A percentile compares a stretch with the other conserved stretches of the same genome.
phyloP scores from a whole-genome alignment of 2,113 vertebrate species.

The Galemys pyrenaicus region DNA sequence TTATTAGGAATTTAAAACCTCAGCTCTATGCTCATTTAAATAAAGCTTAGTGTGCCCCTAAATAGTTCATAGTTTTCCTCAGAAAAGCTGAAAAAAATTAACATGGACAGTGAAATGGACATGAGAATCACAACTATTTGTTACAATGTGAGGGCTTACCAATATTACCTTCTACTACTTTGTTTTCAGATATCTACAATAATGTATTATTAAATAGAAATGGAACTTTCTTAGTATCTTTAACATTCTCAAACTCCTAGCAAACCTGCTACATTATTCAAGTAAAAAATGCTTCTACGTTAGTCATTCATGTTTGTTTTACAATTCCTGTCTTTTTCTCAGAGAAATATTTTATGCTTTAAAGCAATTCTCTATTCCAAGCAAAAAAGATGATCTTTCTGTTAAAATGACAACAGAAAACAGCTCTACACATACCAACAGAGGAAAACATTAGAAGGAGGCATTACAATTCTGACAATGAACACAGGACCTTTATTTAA shows the following conservation, averaged over 20 bases:
- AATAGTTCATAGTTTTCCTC: not conserved
- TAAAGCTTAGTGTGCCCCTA: not conserved
- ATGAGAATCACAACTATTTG: not conserved
- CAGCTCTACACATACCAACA: not conserved
- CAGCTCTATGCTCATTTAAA: not conserved
- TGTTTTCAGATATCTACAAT: not conserved
- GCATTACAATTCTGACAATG: not conserved
- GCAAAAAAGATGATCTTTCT: conserved; percentile 13
- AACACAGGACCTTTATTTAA: conserved; percentile 7
- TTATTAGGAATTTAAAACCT: not conserved
- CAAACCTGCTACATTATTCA: not conserved
- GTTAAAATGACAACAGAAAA: conserved; percentile 34
- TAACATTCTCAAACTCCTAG: not conserved
- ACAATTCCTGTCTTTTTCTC: not conserved
- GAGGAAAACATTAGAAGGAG: not conserved
- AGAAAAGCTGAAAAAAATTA: not conserved
- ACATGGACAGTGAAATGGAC: not conserved
- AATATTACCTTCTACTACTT: not conserved
- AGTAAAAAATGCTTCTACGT: not conserved
- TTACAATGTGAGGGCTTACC: not conserved
- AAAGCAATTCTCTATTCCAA: conserved; percentile 27
- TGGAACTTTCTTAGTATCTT: not conserved
- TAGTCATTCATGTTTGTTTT: conserved; percentile 45
- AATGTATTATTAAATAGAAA: conserved; percentile 8
- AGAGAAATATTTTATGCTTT: conserved; percentile 32